A percentile compares a stretch with the other conserved stretches of the same genome.
Conservation (phyloP, 2,113 vertebrate species). For the Myotis brandtii region DNA sequence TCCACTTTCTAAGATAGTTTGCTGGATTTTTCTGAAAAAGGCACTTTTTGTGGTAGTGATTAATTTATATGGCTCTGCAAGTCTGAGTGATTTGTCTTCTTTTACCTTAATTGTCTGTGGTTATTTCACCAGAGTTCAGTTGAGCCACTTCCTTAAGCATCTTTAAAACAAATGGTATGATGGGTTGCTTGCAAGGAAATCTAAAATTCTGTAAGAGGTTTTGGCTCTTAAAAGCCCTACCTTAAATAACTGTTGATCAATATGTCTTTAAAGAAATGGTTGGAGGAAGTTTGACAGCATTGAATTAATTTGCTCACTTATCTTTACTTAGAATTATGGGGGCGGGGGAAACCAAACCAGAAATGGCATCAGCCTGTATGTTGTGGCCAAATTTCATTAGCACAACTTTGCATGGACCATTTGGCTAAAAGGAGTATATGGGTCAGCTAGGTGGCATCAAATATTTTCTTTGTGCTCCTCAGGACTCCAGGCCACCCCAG, state of each 20-base stretch:
- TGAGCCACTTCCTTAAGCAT: slow-evolving; percentile 48
- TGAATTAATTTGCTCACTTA: slow-evolving; percentile 58
- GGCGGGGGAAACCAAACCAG: not conserved
- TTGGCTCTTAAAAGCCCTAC: slow-evolving; percentile 48
- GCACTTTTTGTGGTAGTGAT: not conserved
- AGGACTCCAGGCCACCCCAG: not conserved
- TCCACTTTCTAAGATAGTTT: not conserved
- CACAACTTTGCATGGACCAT: not conserved
- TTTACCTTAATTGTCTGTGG: slow-evolving; percentile 14
- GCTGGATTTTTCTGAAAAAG: not conserved
- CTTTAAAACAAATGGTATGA: slow-evolving; percentile 39
- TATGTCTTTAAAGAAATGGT: slow-evolving; percentile 35
- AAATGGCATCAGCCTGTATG: not conserved
- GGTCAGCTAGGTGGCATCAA: not conserved
- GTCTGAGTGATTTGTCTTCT: not conserved
- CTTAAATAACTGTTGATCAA: slow-evolving; percentile 66
- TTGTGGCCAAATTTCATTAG: not conserved
- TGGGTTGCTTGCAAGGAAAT: slow-evolving; percentile 47
- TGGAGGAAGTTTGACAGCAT: slow-evolving; percentile 1
- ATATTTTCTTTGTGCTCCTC: not conserved
- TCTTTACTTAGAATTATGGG: slow-evolving; percentile 32
- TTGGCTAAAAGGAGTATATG: not conserved
- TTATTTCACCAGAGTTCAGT: slow-evolving; percentile 21
- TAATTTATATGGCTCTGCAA: not conserved
- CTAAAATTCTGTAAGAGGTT: slow-evolving; percentile 48